Base-by-base conservation (phyloP, 2,113 vertebrate genomes). In the Promerops cafer region DNA sequence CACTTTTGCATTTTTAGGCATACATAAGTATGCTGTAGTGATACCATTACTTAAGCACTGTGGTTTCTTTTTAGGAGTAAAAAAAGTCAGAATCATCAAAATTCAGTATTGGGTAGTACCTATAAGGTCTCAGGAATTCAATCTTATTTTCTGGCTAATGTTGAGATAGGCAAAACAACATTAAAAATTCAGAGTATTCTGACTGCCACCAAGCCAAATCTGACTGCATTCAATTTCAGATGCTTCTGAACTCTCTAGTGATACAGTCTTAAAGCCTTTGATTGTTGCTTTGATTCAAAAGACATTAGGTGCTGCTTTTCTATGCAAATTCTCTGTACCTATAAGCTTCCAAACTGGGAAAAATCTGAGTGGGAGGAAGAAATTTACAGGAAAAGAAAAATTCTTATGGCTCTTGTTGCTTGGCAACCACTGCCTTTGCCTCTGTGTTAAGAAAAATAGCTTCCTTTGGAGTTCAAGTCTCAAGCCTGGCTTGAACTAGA, bases 401-500 rank as follows among this genome's bases (percentile, higher is more conserved):
- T 87, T 96, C 68, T 69, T 71, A 40, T 56, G 60, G 76, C 39
- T 90, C 77, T 91, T 93, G 97, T 98, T 98, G 97, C 98, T 98
- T 97, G 94, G 98, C 95, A 98, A 98, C 98, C 19, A 39, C 83
- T 95, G 97, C 91, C 85, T 98, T 97, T 97, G 84, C 95, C 40
- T 97, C 90, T 92, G 28, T 92, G 63, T 89, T 96, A 93, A 82
- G 90, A 93, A 97, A 97, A 97, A 96, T 75, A 95, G 2, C 83
- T 93, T 87, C 88, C 56, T 96, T 97, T 83, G 69, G 96, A 96
- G 89, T 84, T 76, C 74, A 83, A 59, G 61, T 94, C 86, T 97
- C 80, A 94, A 93, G 49, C 37, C 53, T 42, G 64, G 13, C 47
- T 88, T 91, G 64, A 88, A 42, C 19, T 12, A 80, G 86, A 61